Percentiles rank a stretch among this genome's conserved stretches.
Evolutionary conservation across 2,113 vertebrate genomes (phyloP).

Genomic region (Dunckerocampus dactyliophorus): DNA sequence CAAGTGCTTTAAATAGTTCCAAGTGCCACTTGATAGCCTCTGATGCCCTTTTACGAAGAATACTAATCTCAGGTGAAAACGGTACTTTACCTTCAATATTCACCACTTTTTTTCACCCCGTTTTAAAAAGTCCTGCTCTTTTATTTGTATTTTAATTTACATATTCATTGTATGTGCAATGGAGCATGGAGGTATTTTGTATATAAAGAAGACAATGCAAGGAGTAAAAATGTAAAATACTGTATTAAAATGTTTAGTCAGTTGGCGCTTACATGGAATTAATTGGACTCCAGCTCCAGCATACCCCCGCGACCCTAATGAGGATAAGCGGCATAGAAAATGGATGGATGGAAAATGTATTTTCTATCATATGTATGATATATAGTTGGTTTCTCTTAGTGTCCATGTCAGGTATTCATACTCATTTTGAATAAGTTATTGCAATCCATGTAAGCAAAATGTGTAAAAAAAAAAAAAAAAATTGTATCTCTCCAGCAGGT

Average conservation of each 20-base stretch:
- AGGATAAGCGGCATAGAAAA: too few species aligned
- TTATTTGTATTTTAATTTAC: constrained; percentile 17
- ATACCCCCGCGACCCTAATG: too few species aligned
- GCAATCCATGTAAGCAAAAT: too few species aligned
- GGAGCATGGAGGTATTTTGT: constrained; percentile 22
- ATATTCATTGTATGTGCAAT: constrained; percentile 11
- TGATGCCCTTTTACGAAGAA: constrained; percentile 34
- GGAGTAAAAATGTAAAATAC: constrained; percentile 19
- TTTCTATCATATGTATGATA: neutral
- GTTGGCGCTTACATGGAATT: constrained; percentile 10
- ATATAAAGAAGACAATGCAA: neutral
- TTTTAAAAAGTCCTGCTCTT: constrained; percentile 11
- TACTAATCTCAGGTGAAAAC: constrained; percentile 62
- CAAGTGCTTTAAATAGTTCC: constrained; percentile 30
- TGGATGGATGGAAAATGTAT: neutral
- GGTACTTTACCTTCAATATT: constrained; percentile 38
- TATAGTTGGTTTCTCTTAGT: too few species aligned
- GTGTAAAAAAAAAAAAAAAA: neutral
- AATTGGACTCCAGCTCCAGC: neutral
- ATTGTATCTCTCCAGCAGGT: neutral
- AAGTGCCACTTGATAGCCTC: constrained; percentile 43
- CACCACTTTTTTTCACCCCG: constrained; percentile 14
- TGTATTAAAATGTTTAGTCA: constrained; percentile 17
- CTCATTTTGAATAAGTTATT: too few species aligned
- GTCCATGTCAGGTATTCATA: too few species aligned